Conservation (phyloP, 53 echinoderm and acorn worm genomes). For the Holothuria scabra region DNA sequence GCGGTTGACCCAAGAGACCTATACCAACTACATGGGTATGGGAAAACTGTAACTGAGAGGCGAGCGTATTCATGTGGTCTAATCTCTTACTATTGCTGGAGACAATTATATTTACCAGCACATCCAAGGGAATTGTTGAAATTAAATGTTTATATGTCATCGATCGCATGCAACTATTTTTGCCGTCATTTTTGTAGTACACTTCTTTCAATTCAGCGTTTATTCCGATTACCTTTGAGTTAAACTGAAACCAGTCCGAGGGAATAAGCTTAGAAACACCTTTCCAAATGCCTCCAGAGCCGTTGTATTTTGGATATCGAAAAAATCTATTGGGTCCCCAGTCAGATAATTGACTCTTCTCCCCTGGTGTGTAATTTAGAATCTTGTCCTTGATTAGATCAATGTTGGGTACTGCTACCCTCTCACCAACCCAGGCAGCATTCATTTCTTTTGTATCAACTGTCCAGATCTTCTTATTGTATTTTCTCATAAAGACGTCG, state of each 20-base stretch:
- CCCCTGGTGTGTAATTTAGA: neutral
- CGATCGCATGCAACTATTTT: neutral
- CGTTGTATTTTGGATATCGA: slow-evolving; percentile 46
- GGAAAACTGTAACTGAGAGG: slow-evolving; percentile 37
- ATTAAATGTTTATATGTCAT: slow-evolving; percentile 39
- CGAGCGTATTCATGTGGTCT: neutral
- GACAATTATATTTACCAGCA: neutral
- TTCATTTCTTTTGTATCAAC: slow-evolving; percentile 49
- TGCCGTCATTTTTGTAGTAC: neutral
- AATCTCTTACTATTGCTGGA: neutral
- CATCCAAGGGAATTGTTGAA: slow-evolving; percentile 43
- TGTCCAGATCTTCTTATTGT: slow-evolving; percentile 63
- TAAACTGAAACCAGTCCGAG: slow-evolving; percentile 47
- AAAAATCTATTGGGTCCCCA: slow-evolving; percentile 56
- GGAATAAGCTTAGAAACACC: slow-evolving; percentile 44
- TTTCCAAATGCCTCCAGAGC: too few species aligned
- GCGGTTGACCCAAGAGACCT: slow-evolving; percentile 51
- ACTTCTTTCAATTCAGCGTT: slow-evolving; percentile 35
- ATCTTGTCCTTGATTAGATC: slow-evolving; percentile 50
- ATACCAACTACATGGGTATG: slow-evolving; percentile 60
- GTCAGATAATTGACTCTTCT: neutral
- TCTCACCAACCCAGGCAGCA: slow-evolving; percentile 52
- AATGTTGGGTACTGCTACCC: slow-evolving; percentile 56
- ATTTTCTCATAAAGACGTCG: slow-evolving; percentile 59
- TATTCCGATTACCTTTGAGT: slow-evolving; percentile 33